Base-by-base conservation (phyloP, 2,113 vertebrate species). In the Drymodes brunneopygia region DNA sequence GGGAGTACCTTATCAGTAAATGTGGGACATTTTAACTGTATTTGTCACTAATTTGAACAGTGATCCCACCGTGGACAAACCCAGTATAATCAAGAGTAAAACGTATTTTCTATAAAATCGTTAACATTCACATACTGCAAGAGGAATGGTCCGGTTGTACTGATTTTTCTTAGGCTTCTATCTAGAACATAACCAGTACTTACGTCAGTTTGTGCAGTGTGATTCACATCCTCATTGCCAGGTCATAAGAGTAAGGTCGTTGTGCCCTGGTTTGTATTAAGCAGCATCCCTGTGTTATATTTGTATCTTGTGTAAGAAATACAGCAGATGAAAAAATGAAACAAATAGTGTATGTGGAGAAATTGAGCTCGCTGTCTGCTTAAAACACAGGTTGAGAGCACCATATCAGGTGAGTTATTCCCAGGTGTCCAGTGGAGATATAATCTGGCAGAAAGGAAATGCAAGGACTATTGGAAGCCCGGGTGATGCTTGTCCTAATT, bases 341-440 rank as follows among this genome's bases (percentile, higher is more conserved):
- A 62, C 18, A 17, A 45, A 6, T 5, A 25, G 20, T 0, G 0
- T 33, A 11, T 22, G 27, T 62, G 56, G 29, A 48, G 22, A 45
- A 83, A 78, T 22, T 33, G 79, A 92, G 47, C 47, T 82, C 70
- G 86, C 50, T 31, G 67, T 12, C 47, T 90, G 58, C 58, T 90
- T 54, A 66, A 27, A 71, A 51, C 72, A 66, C n/a, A 53, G 53
- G 73, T 35, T 61, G 91, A 77, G 72, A 93, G 81, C 73, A 10
- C 54, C 29, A 20, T 47, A 7, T 7, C 35, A 48, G 81, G 44
- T 57, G 16, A 28, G 60, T n/a, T 57, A 57, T 23, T 94, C 40
- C 66, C 51, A 74, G 3, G 12, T 79, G 65, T 81, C 51, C 45
- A 61, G 5, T 22, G 42, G 23, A 77, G 47, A 35, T 51, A 4